Base-by-base conservation (phyloP, 2,888 invertebrate species). In the Corbicula japonica region DNA sequence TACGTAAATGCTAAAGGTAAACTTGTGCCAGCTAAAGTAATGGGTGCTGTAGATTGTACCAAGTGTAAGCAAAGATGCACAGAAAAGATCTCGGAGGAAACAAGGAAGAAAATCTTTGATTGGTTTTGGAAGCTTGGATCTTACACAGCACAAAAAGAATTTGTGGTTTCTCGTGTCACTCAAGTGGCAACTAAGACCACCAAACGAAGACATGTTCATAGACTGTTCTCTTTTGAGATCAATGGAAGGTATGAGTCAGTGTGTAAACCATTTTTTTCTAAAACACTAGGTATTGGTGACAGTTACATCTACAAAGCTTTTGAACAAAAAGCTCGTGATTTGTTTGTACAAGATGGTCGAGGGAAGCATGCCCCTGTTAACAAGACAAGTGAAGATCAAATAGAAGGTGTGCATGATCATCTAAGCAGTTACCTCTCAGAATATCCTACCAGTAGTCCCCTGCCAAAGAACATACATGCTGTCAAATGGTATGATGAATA, bases 401-500 rank as follows among this genome's bases (percentile, higher is more conserved):
- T 76, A 10, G 80, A 80, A 10, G 21, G 32, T 35, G 72, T 83
- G 41, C 78, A 79, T 58, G 30, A 66, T n/a, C 83, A 83, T 56
- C 46, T 83, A 48, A 71, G 76, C 28, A 35, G 52, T 21, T 72
- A 54, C 41, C 44, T 80, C 21, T 44, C 73, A 15, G 60, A 72
- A 10, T 80, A 76, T 54, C 52, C 76, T 1, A 41, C 56, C 3
- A 56, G 69, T 21, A 76, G 58, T 30, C 65, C 80, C 0, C 38
- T 80, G 23, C 80, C 80, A 28, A 80, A 80, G 54, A 80, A 76
- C 26, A 73, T 80, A n/a, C 80, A 80, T 61, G 76, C 76, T 23
- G 80, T 80, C 0, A 80, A 80, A 46, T 80, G 80, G 80, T 80
- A 80, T 60, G 80, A 76, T 44, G 80, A 80, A 38, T 80, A 80